These are phyloP conservation scores for Lordiphosa collinella DNA, from an alignment of 1,140 invertebrate genomes.

Conservation along the genomic window DNA sequence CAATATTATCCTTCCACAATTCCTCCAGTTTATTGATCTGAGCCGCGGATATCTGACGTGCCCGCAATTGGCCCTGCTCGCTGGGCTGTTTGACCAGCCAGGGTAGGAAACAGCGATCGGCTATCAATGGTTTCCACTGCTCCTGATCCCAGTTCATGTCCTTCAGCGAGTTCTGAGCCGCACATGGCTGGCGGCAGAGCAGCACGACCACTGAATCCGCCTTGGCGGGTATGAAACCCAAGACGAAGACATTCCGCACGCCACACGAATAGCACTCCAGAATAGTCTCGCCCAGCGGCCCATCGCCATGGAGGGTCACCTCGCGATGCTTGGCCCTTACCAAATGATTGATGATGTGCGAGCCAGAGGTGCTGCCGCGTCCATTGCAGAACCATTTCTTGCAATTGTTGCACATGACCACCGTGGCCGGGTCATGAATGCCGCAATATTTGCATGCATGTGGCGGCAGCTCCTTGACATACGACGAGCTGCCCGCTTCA, in stretches of 20 bases:
- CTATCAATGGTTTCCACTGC: constrained; percentile 98
- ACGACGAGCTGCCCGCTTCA: constrained; percentile 79
- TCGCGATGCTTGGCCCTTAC: constrained; percentile 99
- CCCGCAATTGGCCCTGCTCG: constrained; percentile 96
- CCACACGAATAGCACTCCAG: constrained; percentile 99
- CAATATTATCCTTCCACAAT: constrained; percentile 98
- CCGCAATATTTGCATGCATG: constrained; percentile 99
- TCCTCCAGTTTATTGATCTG: constrained; percentile 99
- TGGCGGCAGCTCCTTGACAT: constrained; percentile 89
- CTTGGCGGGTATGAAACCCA: constrained; percentile 99
- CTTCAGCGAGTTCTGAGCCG: constrained; percentile 96
- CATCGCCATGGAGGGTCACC: constrained; percentile 98
- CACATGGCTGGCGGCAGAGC: constrained; percentile 98
- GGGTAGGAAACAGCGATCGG: constrained; percentile 95
- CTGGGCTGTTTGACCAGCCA: constrained; percentile 98
- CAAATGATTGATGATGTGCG: constrained; percentile 99
- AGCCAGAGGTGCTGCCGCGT: constrained; percentile 97
- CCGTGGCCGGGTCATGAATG: constrained; percentile 98
- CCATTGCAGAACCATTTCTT: constrained; percentile 99
- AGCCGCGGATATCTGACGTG: constrained; percentile 96
- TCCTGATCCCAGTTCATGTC: constrained; percentile 99
- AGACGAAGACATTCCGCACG: constrained; percentile 97
- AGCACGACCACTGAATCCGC: constrained; percentile 99
- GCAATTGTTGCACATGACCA: constrained; percentile 98
- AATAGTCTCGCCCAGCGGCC: constrained; percentile 97